Percentiles rank a stretch among this genome's conserved stretches.
Conservation (phyloP, 2,113 vertebrate genomes). For the Epinephelus moara region DNA sequence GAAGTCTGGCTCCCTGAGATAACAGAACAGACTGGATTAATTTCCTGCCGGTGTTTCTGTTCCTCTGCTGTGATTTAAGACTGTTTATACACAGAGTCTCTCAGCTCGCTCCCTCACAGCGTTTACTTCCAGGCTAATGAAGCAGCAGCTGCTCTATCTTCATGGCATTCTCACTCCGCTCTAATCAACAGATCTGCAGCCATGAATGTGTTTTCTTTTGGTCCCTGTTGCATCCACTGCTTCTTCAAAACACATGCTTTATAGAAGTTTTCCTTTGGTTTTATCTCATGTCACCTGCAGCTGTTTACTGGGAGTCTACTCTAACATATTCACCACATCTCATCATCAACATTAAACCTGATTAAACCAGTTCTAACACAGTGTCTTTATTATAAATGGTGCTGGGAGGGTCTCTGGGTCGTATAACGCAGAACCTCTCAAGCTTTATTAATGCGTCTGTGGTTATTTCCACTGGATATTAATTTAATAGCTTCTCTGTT, state of each 20-base stretch:
- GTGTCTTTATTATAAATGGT: neutral
- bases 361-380: neutral
- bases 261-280: neutral
- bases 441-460: neutral
- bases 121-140: constrained; percentile 48
- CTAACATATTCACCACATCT: neutral
- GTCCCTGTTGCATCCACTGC: neutral
- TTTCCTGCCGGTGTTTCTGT: constrained; percentile 66
- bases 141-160: constrained; percentile 47
- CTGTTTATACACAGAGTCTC: constrained; percentile 44
- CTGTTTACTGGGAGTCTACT: neutral
- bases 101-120: constrained; percentile 31
- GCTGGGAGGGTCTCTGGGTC: neutral
- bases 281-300: neutral
- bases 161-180: neutral
- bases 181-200: constrained; percentile 44
- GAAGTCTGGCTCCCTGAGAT: constrained; percentile 54
- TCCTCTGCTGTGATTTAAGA: constrained; percentile 61
- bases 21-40: constrained; percentile 60
- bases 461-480: constrained; percentile 15
- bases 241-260: neutral
- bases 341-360: neutral
- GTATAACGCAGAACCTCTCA: neutral
- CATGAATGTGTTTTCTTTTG: neutral
- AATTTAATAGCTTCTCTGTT: constrained; percentile 6